Base-by-base conservation (phyloP, 1,140 invertebrate genomes). In the Asobara japonica region DNA sequence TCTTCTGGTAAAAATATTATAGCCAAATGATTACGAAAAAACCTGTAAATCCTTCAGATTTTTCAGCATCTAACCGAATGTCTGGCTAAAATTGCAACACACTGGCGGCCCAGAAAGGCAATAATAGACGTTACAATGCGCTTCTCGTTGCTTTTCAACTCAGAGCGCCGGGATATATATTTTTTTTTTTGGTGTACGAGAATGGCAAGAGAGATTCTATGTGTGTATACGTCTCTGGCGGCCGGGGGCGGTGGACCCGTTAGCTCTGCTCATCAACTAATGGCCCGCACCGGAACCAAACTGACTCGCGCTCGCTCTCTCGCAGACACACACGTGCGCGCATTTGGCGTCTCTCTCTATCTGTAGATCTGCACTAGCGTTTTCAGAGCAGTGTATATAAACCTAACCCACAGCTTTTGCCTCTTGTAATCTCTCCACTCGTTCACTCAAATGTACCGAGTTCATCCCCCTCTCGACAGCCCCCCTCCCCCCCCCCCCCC, bases 201-300 rank as follows among this genome's bases (percentile, higher is more conserved):
- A 45, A 45, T 18, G 11, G 41, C 2, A 45, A 25, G 20, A 25
- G 22, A 27, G n/a, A n/a, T n/a, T n/a, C 0, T 27, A 10, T 56
- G 13, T 27, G 51, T 56, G 51, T 56, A 22, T 25, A 56, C 18
- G 51, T 56, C 51, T 56, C 51, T 56, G 51, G 51, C n/a, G 27
- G 60, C 60, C 60, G 69, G 67, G 48, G 75, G 74, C 41, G 72
- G 74, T 72, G 76, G 74, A 76, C 75, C 79, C 65, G 78, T 77
- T 77, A 82, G 38, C 25, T 30, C 27, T 60, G 79, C 85, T 88
- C 86, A 88, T 88, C 86, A 88, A 87, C 86, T 88, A 88, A 88
- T 88, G 85, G 86, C 81, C 86, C 85, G 83, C 77, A 85, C 83
- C 83, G 84, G 83, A 86, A 86, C 82, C 79, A 75, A 84, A 80